A percentile compares a stretch with the other conserved stretches of the same genome.
Conservation (phyloP, 2,888 invertebrate species). For the Aphrophora alni region DNA sequence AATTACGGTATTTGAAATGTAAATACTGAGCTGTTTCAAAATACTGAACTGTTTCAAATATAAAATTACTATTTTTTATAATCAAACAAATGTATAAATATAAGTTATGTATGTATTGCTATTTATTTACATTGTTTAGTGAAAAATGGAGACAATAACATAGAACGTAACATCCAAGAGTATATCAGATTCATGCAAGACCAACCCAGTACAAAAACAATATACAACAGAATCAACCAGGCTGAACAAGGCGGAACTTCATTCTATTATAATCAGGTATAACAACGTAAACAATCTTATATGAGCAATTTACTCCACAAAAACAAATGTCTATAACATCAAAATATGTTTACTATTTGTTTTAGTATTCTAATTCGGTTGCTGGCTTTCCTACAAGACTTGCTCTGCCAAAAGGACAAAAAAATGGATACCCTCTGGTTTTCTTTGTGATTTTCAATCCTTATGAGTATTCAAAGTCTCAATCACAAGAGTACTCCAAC, state of each 20-base stretch:
- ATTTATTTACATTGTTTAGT: too few relatives aligned
- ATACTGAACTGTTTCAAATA: too few relatives aligned
- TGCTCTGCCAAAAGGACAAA: not conserved
- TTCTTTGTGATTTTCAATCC: not conserved
- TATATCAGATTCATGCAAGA: not conserved
- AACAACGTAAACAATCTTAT: not conserved
- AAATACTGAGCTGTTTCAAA: too few relatives aligned
- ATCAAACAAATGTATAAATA: too few relatives aligned
- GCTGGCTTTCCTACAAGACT: not conserved
- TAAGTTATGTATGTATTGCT: too few relatives aligned
- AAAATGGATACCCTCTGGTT: not conserved
- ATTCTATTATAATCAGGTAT: conserved; percentile 11
- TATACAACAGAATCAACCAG: not conserved
- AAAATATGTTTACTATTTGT: too few relatives aligned
- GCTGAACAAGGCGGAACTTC: not conserved
- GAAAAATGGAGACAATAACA: not conserved
- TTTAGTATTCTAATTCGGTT: not conserved
- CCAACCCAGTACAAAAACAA: not conserved
- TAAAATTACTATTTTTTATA: too few relatives aligned
- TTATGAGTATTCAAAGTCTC: not conserved
- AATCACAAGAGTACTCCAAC: not conserved
- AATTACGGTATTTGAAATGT: too few relatives aligned
- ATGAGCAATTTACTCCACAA: too few relatives aligned
- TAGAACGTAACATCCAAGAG: not conserved
- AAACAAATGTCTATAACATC: too few relatives aligned